These are phyloP conservation scores for Pristionchus mayeri DNA, from an alignment of 2,888 invertebrate genomes.

Conservation along the genomic window DNA sequence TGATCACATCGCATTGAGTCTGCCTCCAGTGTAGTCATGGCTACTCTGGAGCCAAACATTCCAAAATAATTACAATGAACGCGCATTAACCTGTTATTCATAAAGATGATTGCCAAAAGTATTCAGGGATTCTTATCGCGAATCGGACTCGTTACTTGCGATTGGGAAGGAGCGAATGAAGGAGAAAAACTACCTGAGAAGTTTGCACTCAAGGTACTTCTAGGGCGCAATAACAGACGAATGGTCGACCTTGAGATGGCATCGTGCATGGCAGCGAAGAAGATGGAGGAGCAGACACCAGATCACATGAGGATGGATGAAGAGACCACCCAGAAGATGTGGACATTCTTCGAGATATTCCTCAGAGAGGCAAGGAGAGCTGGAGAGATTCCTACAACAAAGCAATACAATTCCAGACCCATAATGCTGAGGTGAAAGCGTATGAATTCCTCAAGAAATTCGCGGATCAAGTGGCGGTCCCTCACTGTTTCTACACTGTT, in stretches of 20 bases:
- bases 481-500: constrained; percentile 23
- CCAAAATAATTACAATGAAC: no score
- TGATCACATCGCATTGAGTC: neutral
- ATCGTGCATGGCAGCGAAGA: neutral
- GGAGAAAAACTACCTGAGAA: neutral
- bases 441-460: constrained; percentile 25
- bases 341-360: constrained; percentile 27
- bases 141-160: constrained; percentile 28
- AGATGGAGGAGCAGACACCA: constrained; percentile 1
- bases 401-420: neutral
- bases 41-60: neutral
- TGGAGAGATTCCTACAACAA: neutral
- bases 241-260: neutral
- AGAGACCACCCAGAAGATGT: neutral
- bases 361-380: neutral
- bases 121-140: constrained; percentile 36
- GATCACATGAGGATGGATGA: neutral
- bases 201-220: constrained; percentile 9
- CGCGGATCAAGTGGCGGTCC: neutral
- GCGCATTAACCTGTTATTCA: no score
- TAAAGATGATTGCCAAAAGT: no score
- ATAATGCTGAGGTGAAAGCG: constrained; percentile 18
- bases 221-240: no score
- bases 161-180: neutral
- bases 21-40: neutral